Evolutionary conservation across 2,113 vertebrate genomes (phyloP).

Genomic region (Calyptommatus sinebrachiatus): DNA sequence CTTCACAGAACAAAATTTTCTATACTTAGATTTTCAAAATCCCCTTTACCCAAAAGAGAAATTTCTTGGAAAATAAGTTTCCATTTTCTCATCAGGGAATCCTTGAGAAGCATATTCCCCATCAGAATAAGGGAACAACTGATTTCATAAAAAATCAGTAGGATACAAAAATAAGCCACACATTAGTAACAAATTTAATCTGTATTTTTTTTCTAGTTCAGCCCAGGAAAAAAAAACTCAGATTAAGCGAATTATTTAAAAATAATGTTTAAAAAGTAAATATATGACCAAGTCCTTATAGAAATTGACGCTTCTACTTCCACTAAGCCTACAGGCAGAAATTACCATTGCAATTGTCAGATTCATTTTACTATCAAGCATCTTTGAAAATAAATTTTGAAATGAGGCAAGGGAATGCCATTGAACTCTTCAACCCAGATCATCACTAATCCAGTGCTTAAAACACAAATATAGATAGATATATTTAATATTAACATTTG

Average conservation of each 20-base stretch:
- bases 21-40: background rate
- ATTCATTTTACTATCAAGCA: slow-evolving; percentile 59
- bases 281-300: no score
- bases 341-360: slow-evolving; percentile 53
- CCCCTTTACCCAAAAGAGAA: background rate
- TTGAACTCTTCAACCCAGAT: slow-evolving; percentile 27
- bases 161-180: slow-evolving; percentile 53
- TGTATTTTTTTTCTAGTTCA: no score
- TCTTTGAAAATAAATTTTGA: slow-evolving; percentile 52
- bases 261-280: no score
- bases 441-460: slow-evolving; percentile 44
- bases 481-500: slow-evolving; percentile 47
- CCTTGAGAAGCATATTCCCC: background rate
- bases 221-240: no score
- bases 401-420: slow-evolving; percentile 43
- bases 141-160: slow-evolving; percentile 55
- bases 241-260: no score
- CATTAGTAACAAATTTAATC: no score
- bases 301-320: background rate
- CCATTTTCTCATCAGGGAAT: slow-evolving; percentile 15
- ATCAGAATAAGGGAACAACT: slow-evolving; percentile 16
- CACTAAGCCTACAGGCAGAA: slow-evolving; percentile 47
- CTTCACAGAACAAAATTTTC: background rate
- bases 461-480: slow-evolving; percentile 37
- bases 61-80: slow-evolving; percentile 40